phyloP scores from a whole-genome alignment of 2,797 vertebrate species.

The Botia kubotai region DNA sequence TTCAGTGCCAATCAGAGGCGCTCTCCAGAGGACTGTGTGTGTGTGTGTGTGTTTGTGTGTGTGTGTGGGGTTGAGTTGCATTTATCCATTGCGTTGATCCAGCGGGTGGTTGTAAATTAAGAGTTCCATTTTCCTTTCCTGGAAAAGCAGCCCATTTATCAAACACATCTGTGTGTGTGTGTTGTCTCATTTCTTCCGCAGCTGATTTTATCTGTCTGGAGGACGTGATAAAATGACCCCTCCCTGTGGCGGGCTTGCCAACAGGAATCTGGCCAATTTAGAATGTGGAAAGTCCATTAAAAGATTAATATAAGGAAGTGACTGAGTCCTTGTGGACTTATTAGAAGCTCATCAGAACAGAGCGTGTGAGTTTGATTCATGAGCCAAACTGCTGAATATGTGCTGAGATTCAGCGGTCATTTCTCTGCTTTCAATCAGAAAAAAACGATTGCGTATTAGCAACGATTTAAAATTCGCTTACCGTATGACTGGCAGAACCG shows the following conservation, averaged over 20 bases:
- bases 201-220: constrained; percentile 78
- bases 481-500: not conserved
- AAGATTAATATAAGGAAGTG: constrained; percentile 83
- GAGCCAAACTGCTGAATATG: constrained; percentile 66
- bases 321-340: constrained; percentile 78
- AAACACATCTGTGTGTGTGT: constrained; percentile 30
- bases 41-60: not conserved
- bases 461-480: not conserved
- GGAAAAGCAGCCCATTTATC: constrained; percentile 37
- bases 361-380: constrained; percentile 76
- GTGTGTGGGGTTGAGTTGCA: constrained; percentile 70
- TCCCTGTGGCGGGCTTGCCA: constrained; percentile 72
- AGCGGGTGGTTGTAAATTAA: constrained; percentile 73
- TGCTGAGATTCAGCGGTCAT: constrained; percentile 45
- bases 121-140: constrained; percentile 74
- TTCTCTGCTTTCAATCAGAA: constrained; percentile 18
- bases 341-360: constrained; percentile 69
- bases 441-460: not conserved
- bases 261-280: constrained; percentile 55
- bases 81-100: constrained; percentile 78
- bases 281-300: constrained; percentile 78
- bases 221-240: constrained; percentile 78
- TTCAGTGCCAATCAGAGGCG: constrained; percentile 87
- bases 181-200: constrained; percentile 59
- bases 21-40: constrained; percentile 81